Evolutionary conservation across 2,797 vertebrate genomes (phyloP).

Genomic region (Hemitrygon akajei): DNA sequence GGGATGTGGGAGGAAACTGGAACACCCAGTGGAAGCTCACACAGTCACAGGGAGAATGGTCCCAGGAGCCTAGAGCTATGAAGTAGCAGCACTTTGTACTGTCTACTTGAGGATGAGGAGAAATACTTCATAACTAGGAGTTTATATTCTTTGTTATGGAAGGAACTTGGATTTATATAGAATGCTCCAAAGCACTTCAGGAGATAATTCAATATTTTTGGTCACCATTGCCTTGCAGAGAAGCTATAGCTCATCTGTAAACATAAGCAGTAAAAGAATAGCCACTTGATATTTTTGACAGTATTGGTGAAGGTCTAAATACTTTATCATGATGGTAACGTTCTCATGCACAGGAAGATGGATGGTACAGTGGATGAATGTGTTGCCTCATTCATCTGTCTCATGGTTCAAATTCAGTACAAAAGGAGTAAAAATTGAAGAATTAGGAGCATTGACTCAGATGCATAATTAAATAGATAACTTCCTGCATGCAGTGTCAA

Average conservation of each 20-base stretch:
- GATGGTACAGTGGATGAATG: not conserved
- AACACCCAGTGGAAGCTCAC: too few species aligned
- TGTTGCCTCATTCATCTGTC: not conserved
- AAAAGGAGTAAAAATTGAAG: not conserved
- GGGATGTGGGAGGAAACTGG: too few species aligned
- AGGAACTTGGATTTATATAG: not conserved
- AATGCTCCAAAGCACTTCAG: not conserved
- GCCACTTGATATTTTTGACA: not conserved
- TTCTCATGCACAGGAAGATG: not conserved
- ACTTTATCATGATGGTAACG: not conserved
- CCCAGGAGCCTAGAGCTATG: too few species aligned
- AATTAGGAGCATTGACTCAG: not conserved
- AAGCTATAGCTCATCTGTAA: not conserved
- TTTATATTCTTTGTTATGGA: too few species aligned
- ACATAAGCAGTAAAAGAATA: not conserved
- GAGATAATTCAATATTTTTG: not conserved
- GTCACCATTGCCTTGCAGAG: not conserved
- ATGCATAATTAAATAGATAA: not conserved
- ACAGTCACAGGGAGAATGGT: too few species aligned
- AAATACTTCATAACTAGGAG: too few species aligned
- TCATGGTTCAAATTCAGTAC: not conserved
- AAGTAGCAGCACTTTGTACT: too few species aligned
- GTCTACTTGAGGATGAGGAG: too few species aligned
- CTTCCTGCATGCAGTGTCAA: not conserved
- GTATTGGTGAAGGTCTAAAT: not conserved